Percentiles rank a stretch among this genome's conserved stretches.
These are phyloP conservation scores for Aphidoletes aphidimyza DNA, from an alignment of 2,888 invertebrate species.

Conservation along the genomic window DNA sequence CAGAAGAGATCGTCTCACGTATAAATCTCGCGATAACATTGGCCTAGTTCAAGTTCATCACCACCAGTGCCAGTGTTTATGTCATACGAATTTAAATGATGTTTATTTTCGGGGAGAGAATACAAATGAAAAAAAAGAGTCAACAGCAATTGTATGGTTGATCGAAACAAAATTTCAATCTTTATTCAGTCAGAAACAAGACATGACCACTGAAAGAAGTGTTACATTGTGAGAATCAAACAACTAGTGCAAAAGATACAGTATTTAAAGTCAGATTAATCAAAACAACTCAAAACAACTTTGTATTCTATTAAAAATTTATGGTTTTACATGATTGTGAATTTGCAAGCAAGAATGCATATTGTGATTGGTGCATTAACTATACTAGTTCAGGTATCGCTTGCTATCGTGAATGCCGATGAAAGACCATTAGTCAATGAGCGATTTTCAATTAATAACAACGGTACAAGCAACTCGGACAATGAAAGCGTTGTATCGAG, in stretches of 20 bases:
- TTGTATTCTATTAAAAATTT: too few species aligned
- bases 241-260: too few species aligned
- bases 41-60: conserved; percentile 28
- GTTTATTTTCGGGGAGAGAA: background rate
- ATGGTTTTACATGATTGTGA: too few species aligned
- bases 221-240: background rate
- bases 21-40: background rate
- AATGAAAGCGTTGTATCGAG: background rate
- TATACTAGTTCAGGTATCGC: too few species aligned
- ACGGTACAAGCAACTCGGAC: too few species aligned
- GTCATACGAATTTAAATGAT: background rate
- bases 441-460: background rate
- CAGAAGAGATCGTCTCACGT: background rate
- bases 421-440: conserved; percentile 7
- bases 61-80: background rate
- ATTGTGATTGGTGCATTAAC: background rate
- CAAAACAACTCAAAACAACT: too few species aligned
- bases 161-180: background rate
- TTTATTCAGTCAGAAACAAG: background rate
- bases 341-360: background rate
- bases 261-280: too few species aligned
- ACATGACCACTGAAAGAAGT: background rate
- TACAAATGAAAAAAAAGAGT: background rate
- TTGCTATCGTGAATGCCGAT: background rate
- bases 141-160: background rate